Evolutionary conservation across 2,113 vertebrate species (phyloP), one percentile per base, ranked within the genome.

Genomic region (Reinhardtius hippoglossoides): DNA sequence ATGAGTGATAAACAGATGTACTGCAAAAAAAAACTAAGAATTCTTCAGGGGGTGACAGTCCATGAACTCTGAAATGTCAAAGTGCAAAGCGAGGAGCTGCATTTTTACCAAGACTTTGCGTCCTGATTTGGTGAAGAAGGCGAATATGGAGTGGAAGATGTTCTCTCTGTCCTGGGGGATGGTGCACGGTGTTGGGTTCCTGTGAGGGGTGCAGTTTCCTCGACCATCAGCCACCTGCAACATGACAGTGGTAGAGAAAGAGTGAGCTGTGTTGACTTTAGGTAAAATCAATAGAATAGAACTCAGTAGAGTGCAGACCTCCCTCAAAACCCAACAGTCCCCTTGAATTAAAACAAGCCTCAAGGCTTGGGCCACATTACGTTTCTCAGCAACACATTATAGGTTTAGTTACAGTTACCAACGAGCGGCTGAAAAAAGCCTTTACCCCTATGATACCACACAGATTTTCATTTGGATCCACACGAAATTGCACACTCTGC

Each of bases 81-180:
- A 85, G 72, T 27, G 56, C 59, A 74, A 24, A 56, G 14, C 1
- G 9, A 13, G 50, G 59, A 15, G 55, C 15, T 67, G 70, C 37
- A 52, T 73, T 74, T 95, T 96, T 95, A 99, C 98, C 97, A 99
- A 84, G 59, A 99, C 96, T 95, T 95, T 98, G 76, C 97, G 96
- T 62, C 98, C 98, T 40, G 98, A 98, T 87, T 99, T 99, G 3
- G 95, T 96, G 92, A 99, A 99, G 91, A 99, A 99, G 26, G 96
- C 94, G 91, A 99, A 98, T 89, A 99, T 98, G 3, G 97, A 97
- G 79, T 98, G 96, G 86, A 99, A 99, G 92, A 99, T 97, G 87
- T 93, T 99, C 71, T 97, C 96, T 80, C 93, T 96, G 55, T 96
- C 98, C 83, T 97, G 97, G 80, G 97, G 96, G 87, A 99, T 93